phyloP scores from a whole-genome alignment of 2,113 vertebrate species.

The Ceyx melanurus region DNA sequence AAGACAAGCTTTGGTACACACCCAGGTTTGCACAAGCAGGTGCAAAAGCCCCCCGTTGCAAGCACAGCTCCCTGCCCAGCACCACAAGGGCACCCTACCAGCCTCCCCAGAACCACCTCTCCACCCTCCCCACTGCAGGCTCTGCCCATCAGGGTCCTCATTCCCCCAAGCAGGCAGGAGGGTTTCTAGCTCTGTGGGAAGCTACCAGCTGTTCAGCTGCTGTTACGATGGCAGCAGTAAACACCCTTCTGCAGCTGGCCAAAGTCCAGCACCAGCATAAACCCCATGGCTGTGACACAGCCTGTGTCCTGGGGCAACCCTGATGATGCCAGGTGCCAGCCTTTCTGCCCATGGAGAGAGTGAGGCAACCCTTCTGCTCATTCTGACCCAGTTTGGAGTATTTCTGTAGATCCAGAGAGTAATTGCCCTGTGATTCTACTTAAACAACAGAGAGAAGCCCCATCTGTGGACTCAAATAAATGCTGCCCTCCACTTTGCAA shows the following conservation, averaged over 20 bases:
- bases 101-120: neutral
- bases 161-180: neutral
- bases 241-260: neutral
- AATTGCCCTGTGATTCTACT: neutral
- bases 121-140: neutral
- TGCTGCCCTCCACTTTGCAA: neutral
- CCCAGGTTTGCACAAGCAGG: neutral
- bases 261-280: neutral
- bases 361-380: neutral
- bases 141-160: neutral
- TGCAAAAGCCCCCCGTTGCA: neutral
- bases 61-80: neutral
- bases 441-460: neutral
- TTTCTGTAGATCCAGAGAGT: neutral
- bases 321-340: neutral
- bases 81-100: neutral
- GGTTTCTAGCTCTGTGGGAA: neutral
- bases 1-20: neutral
- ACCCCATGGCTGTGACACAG: neutral
- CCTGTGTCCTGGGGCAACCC: neutral
- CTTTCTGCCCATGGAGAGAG: neutral
- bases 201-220: neutral
- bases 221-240: neutral
- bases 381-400: fast-evolving
- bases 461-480: neutral